Evolutionary conservation across 1,140 invertebrate species (phyloP).

Genomic region (Anastrepha ludens): DNA sequence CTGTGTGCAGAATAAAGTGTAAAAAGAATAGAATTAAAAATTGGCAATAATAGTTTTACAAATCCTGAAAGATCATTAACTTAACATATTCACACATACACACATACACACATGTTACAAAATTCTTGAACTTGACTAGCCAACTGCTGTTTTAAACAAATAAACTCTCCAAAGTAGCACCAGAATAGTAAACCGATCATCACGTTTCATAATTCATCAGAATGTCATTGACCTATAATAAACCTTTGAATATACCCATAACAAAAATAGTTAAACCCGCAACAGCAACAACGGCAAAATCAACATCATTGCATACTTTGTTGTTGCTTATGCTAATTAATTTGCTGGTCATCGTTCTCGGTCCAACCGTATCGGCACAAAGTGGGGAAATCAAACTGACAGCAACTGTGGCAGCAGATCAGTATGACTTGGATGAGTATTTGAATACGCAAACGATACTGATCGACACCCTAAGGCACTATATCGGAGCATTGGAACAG

Average conservation of each 20-base stretch:
- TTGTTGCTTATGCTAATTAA: neutral
- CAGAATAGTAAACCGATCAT: too few species aligned
- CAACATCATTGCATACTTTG: neutral
- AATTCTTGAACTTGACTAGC: too few species aligned
- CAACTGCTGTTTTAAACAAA: too few species aligned
- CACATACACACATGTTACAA: too few species aligned
- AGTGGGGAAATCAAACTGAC: neutral
- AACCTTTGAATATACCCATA: too few species aligned
- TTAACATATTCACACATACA: too few species aligned
- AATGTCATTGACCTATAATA: conserved; percentile 1
- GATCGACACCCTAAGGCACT: conserved; percentile 49
- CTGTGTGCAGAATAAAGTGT: neutral
- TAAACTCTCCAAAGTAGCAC: too few species aligned
- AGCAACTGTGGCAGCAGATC: neutral
- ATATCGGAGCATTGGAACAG: conserved; percentile 32
- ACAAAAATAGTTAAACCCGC: neutral
- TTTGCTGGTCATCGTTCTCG: neutral
- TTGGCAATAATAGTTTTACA: neutral
- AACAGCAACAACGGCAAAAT: neutral
- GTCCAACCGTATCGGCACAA: neutral
- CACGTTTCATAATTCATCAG: neutral
- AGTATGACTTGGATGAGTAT: conserved; percentile 53
- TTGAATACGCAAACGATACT: conserved; percentile 53
- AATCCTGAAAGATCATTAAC: too few species aligned
- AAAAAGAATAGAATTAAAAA: neutral